These are phyloP conservation scores for Trichonephila clavata DNA, from an alignment of 1,140 invertebrate species.

Conservation along the genomic window DNA sequence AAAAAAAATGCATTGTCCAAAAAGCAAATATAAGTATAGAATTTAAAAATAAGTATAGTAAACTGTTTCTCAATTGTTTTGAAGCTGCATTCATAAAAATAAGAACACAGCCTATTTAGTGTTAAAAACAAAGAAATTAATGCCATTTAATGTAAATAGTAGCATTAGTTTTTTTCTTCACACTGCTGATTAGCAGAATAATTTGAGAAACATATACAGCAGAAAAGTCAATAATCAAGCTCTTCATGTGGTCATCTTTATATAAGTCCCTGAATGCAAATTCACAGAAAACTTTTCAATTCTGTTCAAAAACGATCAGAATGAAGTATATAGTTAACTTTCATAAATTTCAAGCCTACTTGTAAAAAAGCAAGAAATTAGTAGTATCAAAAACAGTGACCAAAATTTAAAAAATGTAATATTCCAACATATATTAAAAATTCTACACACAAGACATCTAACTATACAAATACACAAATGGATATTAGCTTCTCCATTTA, in stretches of 20 bases:
- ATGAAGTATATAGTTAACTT: not conserved
- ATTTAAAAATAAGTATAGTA: not conserved
- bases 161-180: not conserved
- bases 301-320: not conserved
- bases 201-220: not conserved
- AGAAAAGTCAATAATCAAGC: constrained; percentile 25
- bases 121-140: not conserved
- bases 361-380: constrained; percentile 25
- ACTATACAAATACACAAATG: not conserved
- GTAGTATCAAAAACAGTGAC: not conserved
- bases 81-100: not conserved
- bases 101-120: not conserved
- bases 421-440: constrained; percentile 34
- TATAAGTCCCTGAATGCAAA: constrained; percentile 7
- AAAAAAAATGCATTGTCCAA: not conserved
- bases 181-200: not conserved
- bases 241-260: not conserved
- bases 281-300: not conserved
- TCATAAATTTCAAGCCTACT: not conserved
- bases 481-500: not conserved
- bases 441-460: not conserved
- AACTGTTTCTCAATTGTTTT: not conserved
- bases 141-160: not conserved
- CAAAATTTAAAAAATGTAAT: constrained; percentile 1
- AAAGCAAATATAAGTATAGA: not conserved